A percentile compares a stretch with the other conserved stretches of the same genome.
These are phyloP conservation scores for Ophioderma brevispina DNA, from an alignment of 35 echinoderm and acorn worm species.

Conservation along the genomic window DNA sequence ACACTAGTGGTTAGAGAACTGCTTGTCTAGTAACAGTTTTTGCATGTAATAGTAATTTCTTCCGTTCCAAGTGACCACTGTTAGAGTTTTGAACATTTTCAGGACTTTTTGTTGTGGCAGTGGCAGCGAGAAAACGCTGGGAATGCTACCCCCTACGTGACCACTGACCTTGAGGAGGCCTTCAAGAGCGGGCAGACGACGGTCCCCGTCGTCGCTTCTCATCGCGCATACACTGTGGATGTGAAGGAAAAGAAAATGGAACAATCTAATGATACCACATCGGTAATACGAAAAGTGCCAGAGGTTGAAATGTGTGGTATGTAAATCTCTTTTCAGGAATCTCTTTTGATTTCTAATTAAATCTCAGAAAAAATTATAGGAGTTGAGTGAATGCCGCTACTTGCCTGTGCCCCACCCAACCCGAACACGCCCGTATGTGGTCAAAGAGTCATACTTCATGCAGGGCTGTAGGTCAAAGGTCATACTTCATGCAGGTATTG, in stretches of 20 bases:
- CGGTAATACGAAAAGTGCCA: slow-evolving; percentile 54
- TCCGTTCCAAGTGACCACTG: not conserved
- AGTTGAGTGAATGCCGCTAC: not conserved
- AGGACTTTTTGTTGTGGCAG: slow-evolving; percentile 93
- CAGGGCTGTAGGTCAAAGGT: no score
- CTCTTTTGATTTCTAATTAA: not conserved
- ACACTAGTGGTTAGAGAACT: no score
- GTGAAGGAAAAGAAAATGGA: slow-evolving; percentile 72
- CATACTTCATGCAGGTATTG: no score
- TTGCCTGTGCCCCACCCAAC: not conserved
- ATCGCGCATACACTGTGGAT: slow-evolving; percentile 62
- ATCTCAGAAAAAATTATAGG: not conserved
- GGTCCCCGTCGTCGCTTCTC: slow-evolving; percentile 43
- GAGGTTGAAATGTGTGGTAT: slow-evolving; percentile 74
- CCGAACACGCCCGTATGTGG: not conserved
- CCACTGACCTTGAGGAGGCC: slow-evolving; percentile 44
- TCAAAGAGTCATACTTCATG: no score
- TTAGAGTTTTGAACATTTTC: not conserved
- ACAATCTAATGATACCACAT: slow-evolving; percentile 72
- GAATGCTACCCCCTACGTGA: slow-evolving; percentile 34
- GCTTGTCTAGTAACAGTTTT: no score
- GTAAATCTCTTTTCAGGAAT: not conserved
- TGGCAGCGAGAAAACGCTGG: slow-evolving; percentile 86
- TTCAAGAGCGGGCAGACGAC: slow-evolving; percentile 8
- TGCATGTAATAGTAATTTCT: no score